A percentile compares a stretch with the other conserved stretches of the same genome.
phyloP scores from a whole-genome alignment of 2,113 vertebrate genomes.

The Hemiscyllium ocellatum region DNA sequence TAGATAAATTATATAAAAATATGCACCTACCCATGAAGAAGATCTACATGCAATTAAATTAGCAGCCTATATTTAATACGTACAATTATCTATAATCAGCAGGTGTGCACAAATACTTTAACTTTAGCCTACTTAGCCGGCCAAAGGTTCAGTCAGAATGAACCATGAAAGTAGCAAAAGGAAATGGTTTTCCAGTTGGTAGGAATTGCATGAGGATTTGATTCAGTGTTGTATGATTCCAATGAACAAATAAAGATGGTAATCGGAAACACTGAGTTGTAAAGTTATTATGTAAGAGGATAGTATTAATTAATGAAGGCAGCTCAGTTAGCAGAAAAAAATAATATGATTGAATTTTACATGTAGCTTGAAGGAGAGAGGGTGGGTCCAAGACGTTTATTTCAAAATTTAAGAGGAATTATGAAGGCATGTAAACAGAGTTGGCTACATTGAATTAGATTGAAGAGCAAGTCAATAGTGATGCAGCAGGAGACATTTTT shows the following conservation, averaged over 20 bases:
- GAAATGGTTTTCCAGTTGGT: neutral
- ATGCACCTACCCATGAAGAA: neutral
- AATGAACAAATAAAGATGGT: neutral
- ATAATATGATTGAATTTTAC: too few species aligned
- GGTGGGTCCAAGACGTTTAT: too few species aligned
- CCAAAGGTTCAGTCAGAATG: neutral
- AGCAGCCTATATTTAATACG: neutral
- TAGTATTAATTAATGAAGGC: too few species aligned
- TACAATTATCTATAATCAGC: neutral
- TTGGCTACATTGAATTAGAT: too few species aligned
- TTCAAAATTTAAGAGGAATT: too few species aligned
- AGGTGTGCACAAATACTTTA: neutral
- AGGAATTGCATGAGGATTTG: neutral
- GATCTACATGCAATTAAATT: neutral
- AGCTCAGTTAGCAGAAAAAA: too few species aligned
- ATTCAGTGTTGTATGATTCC: neutral
- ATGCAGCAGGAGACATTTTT: too few species aligned
- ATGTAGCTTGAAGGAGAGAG: too few species aligned
- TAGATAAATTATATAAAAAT: neutral
- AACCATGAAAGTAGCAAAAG: neutral
- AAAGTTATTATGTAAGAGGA: neutral
- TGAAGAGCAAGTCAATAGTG: too few species aligned
- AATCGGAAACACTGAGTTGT: neutral
- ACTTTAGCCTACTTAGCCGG: neutral
- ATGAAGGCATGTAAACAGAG: too few species aligned